Conservation (phyloP, 2,797 vertebrate genomes). For the Chromis chromis region DNA sequence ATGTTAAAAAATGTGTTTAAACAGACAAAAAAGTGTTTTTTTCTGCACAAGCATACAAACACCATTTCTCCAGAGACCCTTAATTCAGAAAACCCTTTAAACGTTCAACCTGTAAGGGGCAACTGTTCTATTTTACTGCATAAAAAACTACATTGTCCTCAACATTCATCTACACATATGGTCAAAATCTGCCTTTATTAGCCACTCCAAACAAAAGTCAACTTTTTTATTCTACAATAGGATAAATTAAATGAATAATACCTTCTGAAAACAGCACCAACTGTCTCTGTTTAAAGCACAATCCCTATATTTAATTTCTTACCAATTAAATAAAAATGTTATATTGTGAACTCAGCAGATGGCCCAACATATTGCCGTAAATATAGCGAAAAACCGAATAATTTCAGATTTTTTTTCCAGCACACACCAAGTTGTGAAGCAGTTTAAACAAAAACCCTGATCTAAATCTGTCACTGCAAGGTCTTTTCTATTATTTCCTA, state of each 20-base stretch:
- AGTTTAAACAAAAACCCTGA: constrained; percentile 5
- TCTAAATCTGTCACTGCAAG: constrained; percentile 20
- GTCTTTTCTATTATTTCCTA: constrained; percentile 9
- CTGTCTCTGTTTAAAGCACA: not conserved
- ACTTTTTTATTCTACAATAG: too few species aligned
- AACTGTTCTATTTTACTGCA: too few species aligned
- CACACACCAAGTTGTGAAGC: constrained; percentile 10
- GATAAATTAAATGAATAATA: not conserved
- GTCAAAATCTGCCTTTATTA: too few species aligned
- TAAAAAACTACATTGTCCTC: too few species aligned
- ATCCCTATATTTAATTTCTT: not conserved
- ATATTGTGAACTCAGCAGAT: constrained; percentile 12
- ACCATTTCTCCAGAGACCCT: too few species aligned
- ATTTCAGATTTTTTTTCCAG: constrained; percentile 11
- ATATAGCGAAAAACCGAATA: constrained; percentile 2
- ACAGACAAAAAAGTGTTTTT: too few species aligned
- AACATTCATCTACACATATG: too few species aligned
- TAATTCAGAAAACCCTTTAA: too few species aligned
- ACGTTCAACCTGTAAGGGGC: too few species aligned
- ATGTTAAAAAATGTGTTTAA: too few species aligned
- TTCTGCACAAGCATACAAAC: too few species aligned
- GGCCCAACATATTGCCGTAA: constrained; percentile 9
- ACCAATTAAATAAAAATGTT: not conserved
- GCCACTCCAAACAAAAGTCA: too few species aligned
- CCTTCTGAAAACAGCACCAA: not conserved